Evolutionary conservation across 2,888 invertebrate species (phyloP), one percentile per base, ranked within the genome.

Genomic region (Lampropteryx suffumata): DNA sequence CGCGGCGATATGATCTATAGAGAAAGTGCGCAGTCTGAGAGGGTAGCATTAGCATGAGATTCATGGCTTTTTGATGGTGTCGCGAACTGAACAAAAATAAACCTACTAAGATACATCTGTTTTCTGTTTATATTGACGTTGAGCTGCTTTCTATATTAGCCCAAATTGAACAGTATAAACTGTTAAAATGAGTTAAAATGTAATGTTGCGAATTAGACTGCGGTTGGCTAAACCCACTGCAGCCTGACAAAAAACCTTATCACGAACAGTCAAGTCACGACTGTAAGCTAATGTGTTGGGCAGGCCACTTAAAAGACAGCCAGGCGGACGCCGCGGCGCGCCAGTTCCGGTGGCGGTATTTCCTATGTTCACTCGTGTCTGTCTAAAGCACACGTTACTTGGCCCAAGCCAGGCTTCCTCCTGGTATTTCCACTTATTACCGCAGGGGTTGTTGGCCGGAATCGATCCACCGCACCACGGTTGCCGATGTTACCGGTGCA

Each of bases 391-490:
- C 76, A 52, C 47, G 50, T 52, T 51, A 46, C 30, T 46, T 42
- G 44, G 30, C 24, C 58, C 70, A 67, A 73, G 64, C 65, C 55
- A 66, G 62, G 68, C 61, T 76, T 63, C 65, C 71, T 86, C 75
- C 80, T 83, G 89, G 89, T 84, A 86, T 88, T 89, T 79, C 89
- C 89, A 77, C 80, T 81, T 81, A 84, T 79, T 81, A 82, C 79
- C 65, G 81, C 76, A 80, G 76, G 69, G 89, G 87, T 88, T 86
- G 87, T 84, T 88, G 88, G 77, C 87, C 87, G 79, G 67, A 59
- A 89, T 89, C 87, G 89, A 89, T 87, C 76, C 76, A 69, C 72
- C 77, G 79, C 79, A 80, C 73, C 81, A 79, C 73, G 57, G 68
- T 63, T 63, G 63, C 57, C 66, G 64, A 65, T 78, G 77, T 78